These are phyloP conservation scores for Scalopus aquaticus DNA, from an alignment of 2,113 vertebrate species.

Conservation along the genomic window DNA sequence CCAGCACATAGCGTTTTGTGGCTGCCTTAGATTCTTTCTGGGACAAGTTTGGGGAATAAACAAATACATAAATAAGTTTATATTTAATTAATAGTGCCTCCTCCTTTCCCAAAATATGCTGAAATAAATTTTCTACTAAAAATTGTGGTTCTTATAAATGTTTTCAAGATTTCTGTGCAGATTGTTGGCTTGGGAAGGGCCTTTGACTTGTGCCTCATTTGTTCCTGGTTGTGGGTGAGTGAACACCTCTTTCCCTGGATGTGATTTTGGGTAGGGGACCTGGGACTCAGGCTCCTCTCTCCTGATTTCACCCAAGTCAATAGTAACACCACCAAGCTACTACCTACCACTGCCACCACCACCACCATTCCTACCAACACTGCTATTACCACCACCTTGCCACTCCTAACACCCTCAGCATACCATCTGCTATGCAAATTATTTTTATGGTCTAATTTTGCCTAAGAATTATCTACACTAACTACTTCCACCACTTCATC, in stretches of 20 bases:
- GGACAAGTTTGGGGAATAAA: conserved; percentile 42
- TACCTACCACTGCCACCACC: not conserved
- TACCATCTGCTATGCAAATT: too few species aligned
- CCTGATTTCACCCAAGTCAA: too few species aligned
- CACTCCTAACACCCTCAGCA: not conserved
- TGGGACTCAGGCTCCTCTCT: not conserved
- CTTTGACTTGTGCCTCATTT: not conserved
- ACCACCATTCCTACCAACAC: not conserved
- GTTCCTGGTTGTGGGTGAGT: not conserved
- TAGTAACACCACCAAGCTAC: not conserved
- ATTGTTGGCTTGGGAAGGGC: not conserved
- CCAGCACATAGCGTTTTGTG: conserved; percentile 30
- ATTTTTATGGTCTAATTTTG: not conserved
- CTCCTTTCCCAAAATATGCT: conserved; percentile 46
- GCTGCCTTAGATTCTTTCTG: conserved; percentile 55
- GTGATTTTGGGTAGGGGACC: not conserved
- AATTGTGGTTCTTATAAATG: conserved; percentile 24
- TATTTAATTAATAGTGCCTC: conserved; percentile 50
- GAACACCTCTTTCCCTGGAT: not conserved
- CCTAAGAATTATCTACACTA: not conserved
- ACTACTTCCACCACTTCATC: not conserved
- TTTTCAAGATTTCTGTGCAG: conserved; percentile 58
- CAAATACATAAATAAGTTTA: conserved; percentile 61
- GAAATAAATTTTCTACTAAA: conserved; percentile 47
- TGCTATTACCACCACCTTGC: not conserved